Evolutionary conservation across 2,797 vertebrate genomes (phyloP).

Genomic region (Brachyrhaphis roseni): DNA sequence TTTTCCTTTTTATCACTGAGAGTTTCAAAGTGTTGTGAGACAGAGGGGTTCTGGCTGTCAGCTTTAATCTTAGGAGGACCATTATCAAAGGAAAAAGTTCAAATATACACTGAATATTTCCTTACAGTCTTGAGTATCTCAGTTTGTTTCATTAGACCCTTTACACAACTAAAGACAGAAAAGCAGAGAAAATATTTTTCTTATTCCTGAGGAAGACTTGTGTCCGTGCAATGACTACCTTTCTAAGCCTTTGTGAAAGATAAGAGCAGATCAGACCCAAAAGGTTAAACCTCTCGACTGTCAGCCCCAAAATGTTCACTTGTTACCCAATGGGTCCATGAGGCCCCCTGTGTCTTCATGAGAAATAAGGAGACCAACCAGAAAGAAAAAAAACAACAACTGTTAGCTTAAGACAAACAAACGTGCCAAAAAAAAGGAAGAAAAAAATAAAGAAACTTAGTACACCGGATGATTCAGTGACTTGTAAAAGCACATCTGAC

Average conservation of each 20-base stretch:
- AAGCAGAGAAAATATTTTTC: neutral
- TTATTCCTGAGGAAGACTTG: slow-evolving; percentile 2
- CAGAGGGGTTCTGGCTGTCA: slow-evolving; percentile 20
- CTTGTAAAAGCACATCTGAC: neutral
- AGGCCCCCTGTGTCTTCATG: no score
- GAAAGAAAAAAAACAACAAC: neutral
- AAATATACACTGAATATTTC: slow-evolving; percentile 1
- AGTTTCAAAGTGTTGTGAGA: slow-evolving; percentile 16
- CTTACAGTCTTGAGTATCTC: neutral
- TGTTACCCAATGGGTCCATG: no score
- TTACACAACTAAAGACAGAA: neutral
- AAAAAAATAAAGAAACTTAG: neutral
- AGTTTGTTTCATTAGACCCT: slow-evolving; percentile 13
- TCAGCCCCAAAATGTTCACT: no score
- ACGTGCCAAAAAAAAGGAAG: neutral
- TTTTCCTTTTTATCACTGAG: slow-evolving; percentile 21
- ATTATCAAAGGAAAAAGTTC: slow-evolving; percentile 26
- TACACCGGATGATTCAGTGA: neutral
- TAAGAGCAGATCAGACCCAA: neutral
- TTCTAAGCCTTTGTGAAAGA: neutral
- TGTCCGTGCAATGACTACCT: slow-evolving; percentile 1
- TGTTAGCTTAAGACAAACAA: neutral
- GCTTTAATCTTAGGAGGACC: slow-evolving; percentile 25
- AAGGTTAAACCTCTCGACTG: neutral
- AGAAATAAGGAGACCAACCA: neutral